These are phyloP conservation scores for Cinclus mexicanus DNA, from an alignment of 2,113 vertebrate genomes.

Conservation along the genomic window DNA sequence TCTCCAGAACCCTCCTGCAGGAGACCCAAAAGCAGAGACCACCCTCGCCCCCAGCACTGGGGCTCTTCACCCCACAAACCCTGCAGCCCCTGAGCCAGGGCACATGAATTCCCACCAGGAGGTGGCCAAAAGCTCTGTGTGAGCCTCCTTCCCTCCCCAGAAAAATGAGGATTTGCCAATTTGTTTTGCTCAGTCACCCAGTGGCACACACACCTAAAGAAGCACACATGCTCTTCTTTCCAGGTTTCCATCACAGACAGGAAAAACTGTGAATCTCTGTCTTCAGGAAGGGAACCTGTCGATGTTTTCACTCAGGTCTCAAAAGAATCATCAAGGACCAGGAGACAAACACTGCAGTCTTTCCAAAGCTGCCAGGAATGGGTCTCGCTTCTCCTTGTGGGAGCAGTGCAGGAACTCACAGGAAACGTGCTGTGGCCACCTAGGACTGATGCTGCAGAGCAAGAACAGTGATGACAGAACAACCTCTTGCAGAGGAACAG, in stretches of 20 bases:
- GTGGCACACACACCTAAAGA: not conserved
- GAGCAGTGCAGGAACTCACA: accelerated
- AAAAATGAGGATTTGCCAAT: not conserved
- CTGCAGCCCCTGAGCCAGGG: not conserved
- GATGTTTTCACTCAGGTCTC: not conserved
- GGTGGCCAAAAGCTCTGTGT: accelerated
- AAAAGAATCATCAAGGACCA: not conserved
- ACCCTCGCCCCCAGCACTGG: not conserved
- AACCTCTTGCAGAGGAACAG: not conserved
- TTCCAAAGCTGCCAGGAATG: not conserved
- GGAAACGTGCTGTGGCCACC: accelerated
- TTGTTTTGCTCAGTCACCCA: not conserved
- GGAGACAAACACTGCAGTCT: not conserved
- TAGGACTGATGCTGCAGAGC: not conserved
- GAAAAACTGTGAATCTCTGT: not conserved
- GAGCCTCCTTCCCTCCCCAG: not conserved
- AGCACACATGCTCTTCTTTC: accelerated
- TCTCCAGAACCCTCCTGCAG: not conserved
- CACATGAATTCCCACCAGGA: not conserved
- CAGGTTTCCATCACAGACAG: not conserved
- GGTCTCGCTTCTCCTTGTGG: accelerated
- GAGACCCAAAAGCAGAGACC: not conserved
- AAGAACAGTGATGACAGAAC: accelerated
- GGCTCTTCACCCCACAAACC: not conserved
- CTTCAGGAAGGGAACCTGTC: not conserved